Percentiles rank a stretch among this genome's conserved stretches.
Conservation (phyloP, 2,113 vertebrate genomes). For the Syngnathus scovelli region DNA sequence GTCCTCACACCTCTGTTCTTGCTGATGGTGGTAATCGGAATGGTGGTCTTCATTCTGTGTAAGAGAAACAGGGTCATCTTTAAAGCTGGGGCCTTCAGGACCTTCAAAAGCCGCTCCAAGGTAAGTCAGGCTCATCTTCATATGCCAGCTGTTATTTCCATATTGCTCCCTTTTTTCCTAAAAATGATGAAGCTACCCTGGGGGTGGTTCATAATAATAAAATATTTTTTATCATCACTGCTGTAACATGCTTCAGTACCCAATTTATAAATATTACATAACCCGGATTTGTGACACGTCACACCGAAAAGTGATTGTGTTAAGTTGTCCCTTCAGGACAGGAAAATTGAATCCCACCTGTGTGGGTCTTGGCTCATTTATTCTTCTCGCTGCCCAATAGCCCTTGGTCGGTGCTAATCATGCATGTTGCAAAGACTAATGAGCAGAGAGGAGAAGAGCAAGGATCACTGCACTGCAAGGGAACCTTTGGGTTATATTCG, state of each 20-base stretch:
- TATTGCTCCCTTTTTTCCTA: background rate
- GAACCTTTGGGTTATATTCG: constrained; percentile 26
- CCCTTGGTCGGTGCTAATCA: constrained; percentile 47
- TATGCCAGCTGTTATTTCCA: background rate
- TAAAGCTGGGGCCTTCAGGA: constrained; percentile 86
- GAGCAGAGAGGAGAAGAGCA: constrained; percentile 16
- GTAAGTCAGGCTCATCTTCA: constrained; percentile 50
- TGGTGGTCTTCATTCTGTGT: constrained; percentile 90
- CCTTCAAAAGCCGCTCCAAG: constrained; percentile 88
- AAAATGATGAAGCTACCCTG: constrained; percentile 5
- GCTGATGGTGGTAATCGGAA: constrained; percentile 85
- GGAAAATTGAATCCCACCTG: constrained; percentile 27
- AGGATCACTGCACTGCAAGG: constrained; percentile 29
- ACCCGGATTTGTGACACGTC: constrained; percentile 11
- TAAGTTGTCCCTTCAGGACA: constrained; percentile 37
- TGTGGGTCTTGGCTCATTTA: constrained; percentile 26
- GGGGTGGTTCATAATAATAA: background rate
- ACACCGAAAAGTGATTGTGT: constrained; percentile 24
- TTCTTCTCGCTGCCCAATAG: constrained; percentile 22
- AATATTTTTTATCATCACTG: background rate
- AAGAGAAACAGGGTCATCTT: constrained; percentile 94
- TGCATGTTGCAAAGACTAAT: constrained; percentile 47
- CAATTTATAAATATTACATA: constrained; percentile 17
- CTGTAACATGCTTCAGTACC: background rate
- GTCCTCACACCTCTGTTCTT: constrained; percentile 89